These are phyloP conservation scores for Crax fasciolata DNA, from an alignment of 2,797 vertebrate species.

Conservation along the genomic window DNA sequence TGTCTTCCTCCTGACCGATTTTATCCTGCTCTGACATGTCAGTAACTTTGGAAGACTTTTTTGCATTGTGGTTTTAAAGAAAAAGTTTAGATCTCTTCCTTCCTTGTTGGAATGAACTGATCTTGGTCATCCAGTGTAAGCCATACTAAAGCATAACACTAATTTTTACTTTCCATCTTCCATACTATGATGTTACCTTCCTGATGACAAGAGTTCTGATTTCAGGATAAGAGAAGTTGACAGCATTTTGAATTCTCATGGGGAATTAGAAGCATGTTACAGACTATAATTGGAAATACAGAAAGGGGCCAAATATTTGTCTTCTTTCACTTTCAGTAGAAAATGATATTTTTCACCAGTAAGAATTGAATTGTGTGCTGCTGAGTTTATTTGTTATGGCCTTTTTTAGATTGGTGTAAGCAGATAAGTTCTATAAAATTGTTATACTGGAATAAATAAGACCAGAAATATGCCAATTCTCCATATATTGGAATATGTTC, in stretches of 20 bases:
- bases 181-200: background rate
- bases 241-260: background rate
- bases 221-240: background rate
- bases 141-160: background rate
- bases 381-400: background rate
- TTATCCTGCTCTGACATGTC: background rate
- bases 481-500: background rate
- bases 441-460: background rate
- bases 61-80: background rate
- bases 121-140: background rate
- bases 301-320: background rate
- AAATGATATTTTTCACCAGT: background rate
- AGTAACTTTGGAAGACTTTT: background rate
- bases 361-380: background rate
- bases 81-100: background rate
- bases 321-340: background rate
- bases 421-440: background rate
- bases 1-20: constrained; percentile 28
- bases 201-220: background rate
- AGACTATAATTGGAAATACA: background rate
- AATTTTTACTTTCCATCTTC: constrained; percentile 5
- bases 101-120: background rate
- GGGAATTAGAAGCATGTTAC: background rate
- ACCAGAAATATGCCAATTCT: background rate
- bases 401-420: background rate